A percentile compares a stretch with the other conserved stretches of the same genome.
Conservation (phyloP, 2,113 vertebrate species). For the Lampris incognitus region DNA sequence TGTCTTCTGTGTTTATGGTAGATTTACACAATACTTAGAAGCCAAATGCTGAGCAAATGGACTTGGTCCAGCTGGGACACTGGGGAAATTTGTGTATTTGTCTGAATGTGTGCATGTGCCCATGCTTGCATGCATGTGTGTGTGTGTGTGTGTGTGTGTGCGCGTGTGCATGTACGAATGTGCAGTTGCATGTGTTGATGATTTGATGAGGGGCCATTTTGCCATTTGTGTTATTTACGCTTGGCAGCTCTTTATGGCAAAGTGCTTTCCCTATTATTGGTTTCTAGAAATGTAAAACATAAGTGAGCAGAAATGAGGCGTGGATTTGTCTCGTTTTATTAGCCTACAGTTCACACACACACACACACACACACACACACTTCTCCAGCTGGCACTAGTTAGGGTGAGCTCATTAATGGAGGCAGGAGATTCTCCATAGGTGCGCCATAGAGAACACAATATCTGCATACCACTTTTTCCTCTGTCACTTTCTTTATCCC, state of each 20-base stretch:
- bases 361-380: conserved; percentile 20
- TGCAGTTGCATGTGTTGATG: conserved; percentile 37
- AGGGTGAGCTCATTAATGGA: conserved; percentile 86
- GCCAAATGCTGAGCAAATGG: too few relatives aligned
- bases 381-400: conserved; percentile 88
- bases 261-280: conserved; percentile 92
- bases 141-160: conserved; percentile 5
- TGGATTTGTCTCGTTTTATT: conserved; percentile 95
- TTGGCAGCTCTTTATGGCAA: conserved; percentile 93
- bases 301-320: conserved; percentile 95
- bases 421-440: conserved; percentile 78
- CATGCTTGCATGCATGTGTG: background rate
- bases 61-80: too few relatives aligned
- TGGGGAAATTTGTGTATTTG: too few relatives aligned
- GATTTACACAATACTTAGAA: too few relatives aligned
- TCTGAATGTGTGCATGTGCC: too few relatives aligned
- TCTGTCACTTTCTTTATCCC: background rate
- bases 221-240: conserved; percentile 97
- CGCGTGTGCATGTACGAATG: background rate
- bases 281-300: conserved; percentile 98
- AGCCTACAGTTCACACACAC: conserved; percentile 73
- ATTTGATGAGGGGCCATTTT: conserved; percentile 91
- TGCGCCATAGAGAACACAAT: conserved; percentile 69
- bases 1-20: too few relatives aligned
- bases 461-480: conserved; percentile 42